Evolutionary conservation across 2,888 invertebrate genomes (phyloP), one percentile per base, ranked within the genome.

Genomic region (Toxonevra muliebris): DNA sequence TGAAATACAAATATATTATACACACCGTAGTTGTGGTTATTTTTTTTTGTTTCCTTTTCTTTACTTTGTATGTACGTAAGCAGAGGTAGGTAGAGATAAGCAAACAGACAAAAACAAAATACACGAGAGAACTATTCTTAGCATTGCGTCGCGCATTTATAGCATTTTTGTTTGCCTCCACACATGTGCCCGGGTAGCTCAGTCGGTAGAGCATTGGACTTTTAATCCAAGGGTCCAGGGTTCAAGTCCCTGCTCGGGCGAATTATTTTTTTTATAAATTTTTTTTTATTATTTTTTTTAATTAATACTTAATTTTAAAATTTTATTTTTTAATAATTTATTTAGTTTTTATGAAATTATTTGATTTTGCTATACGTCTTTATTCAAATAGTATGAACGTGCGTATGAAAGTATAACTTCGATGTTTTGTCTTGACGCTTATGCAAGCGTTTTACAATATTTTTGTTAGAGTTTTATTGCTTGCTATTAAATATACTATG

Each of bases 171-270:
- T 0, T 70, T 52, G 0, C 0, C 0, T 0, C 0, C 0, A 2
- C 3, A 5, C 19, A 69, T 8, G 43, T 75, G 83, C 82, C 85
- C 84, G 83, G 84, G 83, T 85, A 84, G 85, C 85, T 83, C 84
- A 85, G 84, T 85, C 83, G 85, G 84, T 84, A 85, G 84, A 84
- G 84, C 85, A 84, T 80, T 83, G 82, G 84, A 84, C 83, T 85
- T 84, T 84, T 84, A 84, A 85, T 84, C 84, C 84, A 84, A 84
- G 84, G 84, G 84, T 84, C 85, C 84, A 83, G 84, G 84, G 84
- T 84, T 85, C 85, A 84, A 85, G 82, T 84, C 85, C 84, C 84
- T 84, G 83, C 82, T 84, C 83, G 84, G 84, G 84, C 84, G 84
- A 66, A 0, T 0, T n/a, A 0, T 13, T 42, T 57, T 69, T 62